These are phyloP conservation scores for Anarrhichthys ocellatus DNA, from an alignment of 2,113 vertebrate genomes.

Conservation along the genomic window DNA sequence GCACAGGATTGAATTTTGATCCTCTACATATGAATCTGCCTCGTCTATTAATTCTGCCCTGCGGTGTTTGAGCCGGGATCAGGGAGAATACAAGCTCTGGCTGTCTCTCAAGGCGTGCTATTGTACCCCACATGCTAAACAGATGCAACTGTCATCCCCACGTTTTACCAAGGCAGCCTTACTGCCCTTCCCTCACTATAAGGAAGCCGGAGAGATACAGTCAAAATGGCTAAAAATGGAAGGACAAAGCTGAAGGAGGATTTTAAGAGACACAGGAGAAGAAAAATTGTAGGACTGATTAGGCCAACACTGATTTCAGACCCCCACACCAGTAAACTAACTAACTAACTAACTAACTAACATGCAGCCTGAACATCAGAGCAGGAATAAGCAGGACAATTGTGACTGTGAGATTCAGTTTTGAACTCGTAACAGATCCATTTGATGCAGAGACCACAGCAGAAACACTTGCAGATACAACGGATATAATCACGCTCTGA, in stretches of 20 bases:
- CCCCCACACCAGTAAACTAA: background rate
- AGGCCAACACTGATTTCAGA: conserved; percentile 9
- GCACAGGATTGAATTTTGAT: conserved; percentile 42
- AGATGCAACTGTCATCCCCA: conserved; percentile 59
- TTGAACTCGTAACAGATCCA: conserved; percentile 5
- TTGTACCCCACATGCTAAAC: conserved; percentile 63
- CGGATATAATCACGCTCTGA: background rate
- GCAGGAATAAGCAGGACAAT: background rate
- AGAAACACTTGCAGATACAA: conserved; percentile 1
- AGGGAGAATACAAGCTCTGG: conserved; percentile 44
- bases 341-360: background rate
- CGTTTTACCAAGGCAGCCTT: conserved; percentile 38
- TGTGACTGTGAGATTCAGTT: background rate
- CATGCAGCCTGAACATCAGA: conserved; percentile 1
- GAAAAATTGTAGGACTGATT: background rate
- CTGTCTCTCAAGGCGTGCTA: conserved; percentile 62
- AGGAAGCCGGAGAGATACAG: conserved; percentile 6
- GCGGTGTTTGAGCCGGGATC: conserved; percentile 31
- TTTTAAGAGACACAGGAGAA: conserved; percentile 12
- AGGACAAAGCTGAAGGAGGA: conserved; percentile 4
- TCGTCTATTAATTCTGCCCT: conserved; percentile 40
- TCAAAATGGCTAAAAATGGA: conserved; percentile 35
- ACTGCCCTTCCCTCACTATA: conserved; percentile 20
- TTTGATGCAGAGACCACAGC: background rate
- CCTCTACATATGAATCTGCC: conserved; percentile 38